Percentiles rank a stretch among this genome's conserved stretches.
These are phyloP conservation scores for Chaetogeoica ovagalla DNA, from an alignment of 2,888 invertebrate genomes.

Conservation along the genomic window DNA sequence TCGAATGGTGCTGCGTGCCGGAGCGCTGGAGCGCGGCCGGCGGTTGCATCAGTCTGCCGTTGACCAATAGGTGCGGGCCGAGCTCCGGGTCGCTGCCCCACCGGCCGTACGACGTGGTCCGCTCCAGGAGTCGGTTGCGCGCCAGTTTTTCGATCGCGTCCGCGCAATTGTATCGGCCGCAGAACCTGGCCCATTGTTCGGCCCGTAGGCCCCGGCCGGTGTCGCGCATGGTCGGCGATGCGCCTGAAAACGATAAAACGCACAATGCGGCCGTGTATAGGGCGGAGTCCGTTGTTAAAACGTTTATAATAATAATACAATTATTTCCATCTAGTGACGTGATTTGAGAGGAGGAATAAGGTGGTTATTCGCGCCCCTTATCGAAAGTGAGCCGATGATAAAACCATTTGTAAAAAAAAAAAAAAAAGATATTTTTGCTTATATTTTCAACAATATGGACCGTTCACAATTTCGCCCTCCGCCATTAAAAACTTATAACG, in stretches of 20 bases:
- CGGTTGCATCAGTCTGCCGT: conserved; percentile 58
- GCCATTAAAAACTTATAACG: too few species aligned
- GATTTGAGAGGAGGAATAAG: too few species aligned
- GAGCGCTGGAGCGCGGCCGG: conserved; percentile 55
- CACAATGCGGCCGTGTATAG: neutral
- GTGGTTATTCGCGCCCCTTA: too few species aligned
- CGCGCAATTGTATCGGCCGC: conserved; percentile 71
- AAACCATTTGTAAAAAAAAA: too few species aligned
- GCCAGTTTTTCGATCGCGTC: conserved; percentile 73
- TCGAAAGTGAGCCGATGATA: too few species aligned
- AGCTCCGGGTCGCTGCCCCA: conserved; percentile 69
- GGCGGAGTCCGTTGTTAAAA: too few species aligned
- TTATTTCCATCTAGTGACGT: too few species aligned
- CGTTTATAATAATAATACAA: too few species aligned
- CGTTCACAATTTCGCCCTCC: too few species aligned
- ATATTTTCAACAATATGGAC: too few species aligned
- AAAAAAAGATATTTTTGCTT: too few species aligned
- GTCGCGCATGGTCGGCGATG: conserved; percentile 71
- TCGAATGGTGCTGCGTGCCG: conserved; percentile 54
- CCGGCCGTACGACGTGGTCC: conserved; percentile 63
- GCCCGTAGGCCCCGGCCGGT: conserved; percentile 71
- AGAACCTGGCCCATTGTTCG: conserved; percentile 76
- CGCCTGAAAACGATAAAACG: conserved; percentile 62
- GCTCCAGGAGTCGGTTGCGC: conserved; percentile 64
- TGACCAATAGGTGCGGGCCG: conserved; percentile 55